These are phyloP conservation scores for Physeter macrocephalus DNA, from an alignment of 2,113 vertebrate genomes.

Conservation along the genomic window DNA sequence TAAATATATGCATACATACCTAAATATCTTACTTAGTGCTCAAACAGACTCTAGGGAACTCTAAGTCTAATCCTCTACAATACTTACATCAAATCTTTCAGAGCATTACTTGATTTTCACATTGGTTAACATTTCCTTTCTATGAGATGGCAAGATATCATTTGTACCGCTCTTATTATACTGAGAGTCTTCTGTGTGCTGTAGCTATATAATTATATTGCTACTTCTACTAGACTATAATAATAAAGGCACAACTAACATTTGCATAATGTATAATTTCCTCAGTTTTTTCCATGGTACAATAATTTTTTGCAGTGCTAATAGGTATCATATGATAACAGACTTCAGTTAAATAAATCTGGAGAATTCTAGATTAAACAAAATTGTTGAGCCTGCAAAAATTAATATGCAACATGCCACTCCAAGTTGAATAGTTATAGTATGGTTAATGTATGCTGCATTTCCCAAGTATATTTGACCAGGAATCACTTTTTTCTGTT, in stretches of 20 bases:
- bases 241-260: conserved; percentile 21
- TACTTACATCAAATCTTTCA: background rate
- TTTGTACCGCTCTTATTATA: background rate
- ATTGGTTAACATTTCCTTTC: background rate
- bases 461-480: background rate
- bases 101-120: background rate
- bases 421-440: background rate
- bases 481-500: background rate
- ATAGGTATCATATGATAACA: background rate
- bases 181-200: background rate
- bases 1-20: background rate
- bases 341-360: background rate
- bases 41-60: background rate
- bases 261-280: conserved; percentile 18
- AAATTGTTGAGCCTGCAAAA: background rate
- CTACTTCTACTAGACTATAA: background rate
- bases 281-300: background rate
- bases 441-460: background rate
- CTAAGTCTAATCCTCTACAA: background rate
- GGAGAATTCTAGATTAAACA: background rate
- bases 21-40: background rate
- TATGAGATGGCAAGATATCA: background rate
- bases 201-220: background rate
- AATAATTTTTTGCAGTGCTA: background rate
- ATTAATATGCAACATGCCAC: background rate